Conservation (phyloP, 2,888 invertebrate species). For the Drosophila ezoana region DNA sequence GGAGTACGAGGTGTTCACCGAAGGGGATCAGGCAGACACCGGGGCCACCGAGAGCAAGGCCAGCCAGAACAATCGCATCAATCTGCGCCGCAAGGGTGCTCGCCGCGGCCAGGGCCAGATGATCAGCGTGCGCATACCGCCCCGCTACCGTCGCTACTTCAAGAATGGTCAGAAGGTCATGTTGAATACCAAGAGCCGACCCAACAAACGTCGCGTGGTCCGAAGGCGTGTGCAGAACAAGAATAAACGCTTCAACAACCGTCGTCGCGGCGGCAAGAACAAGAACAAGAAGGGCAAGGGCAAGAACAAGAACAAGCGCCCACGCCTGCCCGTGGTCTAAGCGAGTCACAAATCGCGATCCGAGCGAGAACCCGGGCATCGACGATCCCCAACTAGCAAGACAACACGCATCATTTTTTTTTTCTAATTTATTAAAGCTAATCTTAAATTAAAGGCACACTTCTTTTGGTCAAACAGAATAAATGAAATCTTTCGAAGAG, state of each 20-base stretch:
- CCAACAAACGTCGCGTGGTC: constrained; percentile 67
- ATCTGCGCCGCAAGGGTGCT: constrained; percentile 67
- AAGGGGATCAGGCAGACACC: constrained; percentile 55
- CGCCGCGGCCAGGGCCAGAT: constrained; percentile 71
- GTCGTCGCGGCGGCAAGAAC: constrained; percentile 66
- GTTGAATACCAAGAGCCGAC: constrained; percentile 68
- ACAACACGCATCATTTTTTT: constrained; percentile 47
- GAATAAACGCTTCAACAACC: constrained; percentile 53
- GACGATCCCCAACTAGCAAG: not conserved
- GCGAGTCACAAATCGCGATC: no score
- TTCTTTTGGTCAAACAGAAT: constrained; percentile 46
- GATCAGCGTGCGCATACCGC: constrained; percentile 79
- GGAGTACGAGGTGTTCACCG: constrained; percentile 75
- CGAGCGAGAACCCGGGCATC: not conserved
- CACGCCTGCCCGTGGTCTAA: constrained; percentile 56
- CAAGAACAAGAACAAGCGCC: constrained; percentile 61
- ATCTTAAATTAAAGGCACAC: constrained; percentile 50
- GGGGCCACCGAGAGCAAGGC: constrained; percentile 66
- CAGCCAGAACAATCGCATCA: constrained; percentile 62
- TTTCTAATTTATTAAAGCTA: constrained; percentile 68
- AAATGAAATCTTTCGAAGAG: constrained; percentile 48
- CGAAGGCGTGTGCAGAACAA: constrained; percentile 62
- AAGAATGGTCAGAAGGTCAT: constrained; percentile 81
- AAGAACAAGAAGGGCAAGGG: constrained; percentile 60
- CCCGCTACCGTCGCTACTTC: constrained; percentile 79